Percentiles rank a stretch among this genome's conserved stretches.
Conservation (phyloP, 2,113 vertebrate genomes). For the crab-eating macaque (Macaca fascicularis) region DNA sequence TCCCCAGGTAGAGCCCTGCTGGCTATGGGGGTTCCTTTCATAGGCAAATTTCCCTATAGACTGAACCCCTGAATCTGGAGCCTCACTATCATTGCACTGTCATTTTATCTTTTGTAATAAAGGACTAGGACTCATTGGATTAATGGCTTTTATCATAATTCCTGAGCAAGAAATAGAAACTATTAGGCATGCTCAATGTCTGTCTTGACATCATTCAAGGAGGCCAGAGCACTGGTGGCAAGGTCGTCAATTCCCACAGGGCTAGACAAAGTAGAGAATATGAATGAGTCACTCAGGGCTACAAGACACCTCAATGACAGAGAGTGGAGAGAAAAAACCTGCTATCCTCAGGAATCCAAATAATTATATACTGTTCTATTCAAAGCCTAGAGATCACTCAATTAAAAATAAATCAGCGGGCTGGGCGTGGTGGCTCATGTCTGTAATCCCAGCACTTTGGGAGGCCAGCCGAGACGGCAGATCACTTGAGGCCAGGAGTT, state of each 20-base stretch:
- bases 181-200: background rate
- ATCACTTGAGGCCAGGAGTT: too few species aligned
- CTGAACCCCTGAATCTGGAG: background rate
- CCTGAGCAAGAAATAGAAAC: constrained; percentile 6
- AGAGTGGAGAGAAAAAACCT: background rate
- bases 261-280: background rate
- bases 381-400: constrained; percentile 48
- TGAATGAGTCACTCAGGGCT: background rate
- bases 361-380: background rate
- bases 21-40: background rate
- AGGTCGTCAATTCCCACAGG: background rate
- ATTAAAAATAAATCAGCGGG: constrained; percentile 55
- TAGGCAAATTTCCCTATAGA: background rate
- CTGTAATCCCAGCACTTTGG: too few species aligned
- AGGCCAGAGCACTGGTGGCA: background rate
- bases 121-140: background rate
- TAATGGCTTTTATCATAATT: background rate
- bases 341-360: background rate
- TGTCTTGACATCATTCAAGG: background rate
- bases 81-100: background rate
- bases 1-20: background rate
- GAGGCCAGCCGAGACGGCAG: too few species aligned
- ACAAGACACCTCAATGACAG: background rate
- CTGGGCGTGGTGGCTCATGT: too few species aligned
- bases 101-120: background rate